A percentile compares a stretch with the other conserved stretches of the same genome.
Conservation (phyloP, 1,140 invertebrate genomes). For the Hyposmocoma kahamanoa region DNA sequence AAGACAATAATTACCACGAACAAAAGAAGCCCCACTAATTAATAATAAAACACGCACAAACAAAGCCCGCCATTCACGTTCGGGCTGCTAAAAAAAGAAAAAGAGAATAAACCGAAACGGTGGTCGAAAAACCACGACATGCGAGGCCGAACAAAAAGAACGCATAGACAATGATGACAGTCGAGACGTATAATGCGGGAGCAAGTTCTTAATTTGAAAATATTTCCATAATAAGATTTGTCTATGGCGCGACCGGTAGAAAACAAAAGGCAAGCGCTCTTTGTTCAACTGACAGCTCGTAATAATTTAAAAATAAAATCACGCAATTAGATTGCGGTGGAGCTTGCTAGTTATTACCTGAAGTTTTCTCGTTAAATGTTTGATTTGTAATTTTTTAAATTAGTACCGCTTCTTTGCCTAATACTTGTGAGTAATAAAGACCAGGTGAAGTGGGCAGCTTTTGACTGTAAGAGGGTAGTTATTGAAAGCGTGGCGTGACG, state of each 20-base stretch:
- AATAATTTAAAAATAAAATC: constrained; percentile 63
- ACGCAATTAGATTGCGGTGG: constrained; percentile 44
- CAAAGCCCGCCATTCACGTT: constrained; percentile 69
- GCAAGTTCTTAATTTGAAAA: constrained; percentile 71
- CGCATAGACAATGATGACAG: constrained; percentile 70
- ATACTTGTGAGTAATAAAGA: constrained; percentile 68
- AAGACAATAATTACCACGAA: constrained; percentile 73
- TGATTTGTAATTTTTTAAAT: constrained; percentile 56
- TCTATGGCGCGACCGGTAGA: constrained; percentile 61
- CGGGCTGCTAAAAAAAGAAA: constrained; percentile 57
- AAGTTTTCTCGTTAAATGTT: constrained; percentile 63
- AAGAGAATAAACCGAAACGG: constrained; percentile 67
- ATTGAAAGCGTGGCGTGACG: constrained; percentile 70
- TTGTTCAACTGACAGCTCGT: constrained; percentile 58
- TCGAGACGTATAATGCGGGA: constrained; percentile 71
- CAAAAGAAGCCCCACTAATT: constrained; percentile 70
- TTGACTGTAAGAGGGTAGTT: constrained; percentile 70
- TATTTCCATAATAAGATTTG: constrained; percentile 73
- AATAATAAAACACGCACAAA: constrained; percentile 73
- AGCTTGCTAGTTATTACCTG: constrained; percentile 54
- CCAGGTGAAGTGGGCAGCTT: constrained; percentile 65
- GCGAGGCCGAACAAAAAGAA: constrained; percentile 67
- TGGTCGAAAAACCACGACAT: constrained; percentile 71
- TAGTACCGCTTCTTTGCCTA: constrained; percentile 60
- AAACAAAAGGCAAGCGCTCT: constrained; percentile 60